These are phyloP conservation scores for Hipparchia sbordonii DNA, from an alignment of 2,888 invertebrate species.

Conservation along the genomic window DNA sequence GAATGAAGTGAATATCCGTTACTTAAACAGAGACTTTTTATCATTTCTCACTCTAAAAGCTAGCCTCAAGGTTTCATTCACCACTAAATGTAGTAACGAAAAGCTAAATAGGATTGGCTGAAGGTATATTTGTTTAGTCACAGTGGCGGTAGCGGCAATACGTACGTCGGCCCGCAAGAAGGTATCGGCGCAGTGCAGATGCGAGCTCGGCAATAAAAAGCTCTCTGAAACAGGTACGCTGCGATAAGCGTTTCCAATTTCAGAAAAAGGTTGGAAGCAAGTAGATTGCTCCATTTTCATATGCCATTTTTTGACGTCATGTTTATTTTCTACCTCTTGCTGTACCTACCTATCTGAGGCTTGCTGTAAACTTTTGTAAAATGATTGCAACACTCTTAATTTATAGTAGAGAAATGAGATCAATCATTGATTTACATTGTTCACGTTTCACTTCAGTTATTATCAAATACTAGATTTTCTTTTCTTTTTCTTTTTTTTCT, in stretches of 20 bases:
- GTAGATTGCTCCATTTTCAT: conserved; percentile 23
- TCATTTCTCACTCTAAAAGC: neutral
- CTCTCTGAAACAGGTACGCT: conserved; percentile 14
- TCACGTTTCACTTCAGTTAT: no score
- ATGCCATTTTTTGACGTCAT: conserved; percentile 20
- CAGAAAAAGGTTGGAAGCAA: conserved; percentile 11
- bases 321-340: conserved; percentile 5
- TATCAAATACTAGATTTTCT: no score
- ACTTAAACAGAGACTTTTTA: no score
- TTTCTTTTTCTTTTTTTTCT: no score
- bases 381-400: neutral
- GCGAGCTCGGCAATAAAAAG: neutral
- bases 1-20: no score
- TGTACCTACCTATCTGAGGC: neutral
- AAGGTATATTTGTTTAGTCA: neutral
- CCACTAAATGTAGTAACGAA: neutral
- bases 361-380: neutral
- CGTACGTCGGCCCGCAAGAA: neutral
- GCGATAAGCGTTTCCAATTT: conserved; percentile 24
- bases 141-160: neutral
- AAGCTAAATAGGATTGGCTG: neutral
- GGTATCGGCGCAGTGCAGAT: neutral
- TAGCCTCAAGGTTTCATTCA: neutral
- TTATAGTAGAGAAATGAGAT: neutral
- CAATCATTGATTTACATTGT: neutral